Evolutionary conservation across 2,113 vertebrate genomes (phyloP).

Genomic region (Arenaria interpres): DNA sequence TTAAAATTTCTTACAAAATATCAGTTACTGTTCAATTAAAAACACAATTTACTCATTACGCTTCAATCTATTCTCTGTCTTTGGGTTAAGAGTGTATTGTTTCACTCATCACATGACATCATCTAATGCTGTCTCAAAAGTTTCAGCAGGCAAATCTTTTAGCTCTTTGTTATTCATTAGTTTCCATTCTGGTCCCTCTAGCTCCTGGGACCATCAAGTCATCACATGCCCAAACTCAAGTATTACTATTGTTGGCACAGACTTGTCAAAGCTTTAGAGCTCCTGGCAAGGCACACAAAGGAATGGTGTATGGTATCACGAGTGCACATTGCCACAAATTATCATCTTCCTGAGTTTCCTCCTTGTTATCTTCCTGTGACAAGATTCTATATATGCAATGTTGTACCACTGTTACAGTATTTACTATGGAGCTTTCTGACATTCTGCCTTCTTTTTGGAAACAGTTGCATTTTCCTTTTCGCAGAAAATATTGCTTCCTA

Average conservation of each 20-base stretch:
- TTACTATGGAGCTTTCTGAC: neutral
- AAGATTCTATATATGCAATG: neutral
- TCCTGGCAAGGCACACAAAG: neutral
- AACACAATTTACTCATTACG: neutral
- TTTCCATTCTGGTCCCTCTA: neutral
- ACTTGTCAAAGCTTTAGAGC: neutral
- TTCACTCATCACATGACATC: neutral
- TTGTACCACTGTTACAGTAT: neutral
- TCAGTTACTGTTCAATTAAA: neutral
- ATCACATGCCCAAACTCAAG: neutral
- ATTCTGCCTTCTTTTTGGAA: neutral
- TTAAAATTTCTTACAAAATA: neutral
- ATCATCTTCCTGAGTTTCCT: neutral
- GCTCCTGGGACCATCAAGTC: neutral
- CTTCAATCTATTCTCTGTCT: neutral
- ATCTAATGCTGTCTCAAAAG: neutral
- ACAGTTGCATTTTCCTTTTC: neutral
- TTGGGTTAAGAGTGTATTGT: neutral
- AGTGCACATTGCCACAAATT: neutral
- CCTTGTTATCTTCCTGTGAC: neutral
- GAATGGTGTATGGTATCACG: neutral
- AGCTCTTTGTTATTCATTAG: slow-evolving; percentile 28
- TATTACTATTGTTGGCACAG: neutral
- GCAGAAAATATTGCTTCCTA: neutral
- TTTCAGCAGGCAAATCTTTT: neutral